phyloP scores from a whole-genome alignment of 2,113 vertebrate genomes.

The Lagopus muta region DNA sequence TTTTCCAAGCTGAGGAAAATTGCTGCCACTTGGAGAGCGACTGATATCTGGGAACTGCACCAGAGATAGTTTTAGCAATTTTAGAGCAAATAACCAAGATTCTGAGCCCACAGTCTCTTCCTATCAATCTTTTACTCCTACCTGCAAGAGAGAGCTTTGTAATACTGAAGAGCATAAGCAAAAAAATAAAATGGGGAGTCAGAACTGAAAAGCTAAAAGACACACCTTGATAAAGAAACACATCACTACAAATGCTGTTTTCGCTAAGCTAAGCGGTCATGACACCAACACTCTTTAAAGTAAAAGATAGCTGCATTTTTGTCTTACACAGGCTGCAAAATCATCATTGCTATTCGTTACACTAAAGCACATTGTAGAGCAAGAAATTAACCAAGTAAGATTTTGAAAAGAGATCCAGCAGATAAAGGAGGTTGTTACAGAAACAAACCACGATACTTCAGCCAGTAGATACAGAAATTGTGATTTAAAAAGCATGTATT shows the following conservation, averaged over 20 bases:
- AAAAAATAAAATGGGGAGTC: accelerated
- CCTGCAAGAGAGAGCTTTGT: background rate
- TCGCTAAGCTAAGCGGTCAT: background rate
- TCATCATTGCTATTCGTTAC: background rate
- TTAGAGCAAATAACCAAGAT: background rate
- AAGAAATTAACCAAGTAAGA: background rate
- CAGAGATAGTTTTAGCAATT: background rate
- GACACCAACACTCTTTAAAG: accelerated
- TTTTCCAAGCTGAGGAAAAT: background rate
- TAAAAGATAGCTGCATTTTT: background rate
- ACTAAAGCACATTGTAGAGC: background rate
- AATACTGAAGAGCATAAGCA: background rate
- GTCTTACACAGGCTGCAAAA: background rate
- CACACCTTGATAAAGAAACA: background rate
- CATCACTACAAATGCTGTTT: background rate
- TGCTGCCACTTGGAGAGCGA: background rate
- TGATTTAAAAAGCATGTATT: background rate
- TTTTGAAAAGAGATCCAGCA: background rate
- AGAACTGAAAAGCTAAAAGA: background rate
- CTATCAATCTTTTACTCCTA: background rate
- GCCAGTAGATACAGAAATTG: background rate
- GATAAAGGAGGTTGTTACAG: background rate
- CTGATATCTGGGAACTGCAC: background rate
- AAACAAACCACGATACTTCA: background rate
- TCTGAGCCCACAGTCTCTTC: background rate